A percentile compares a stretch with the other conserved stretches of the same genome.
phyloP scores from a whole-genome alignment of 2,888 invertebrate genomes.

The Euplexia lucipara region DNA sequence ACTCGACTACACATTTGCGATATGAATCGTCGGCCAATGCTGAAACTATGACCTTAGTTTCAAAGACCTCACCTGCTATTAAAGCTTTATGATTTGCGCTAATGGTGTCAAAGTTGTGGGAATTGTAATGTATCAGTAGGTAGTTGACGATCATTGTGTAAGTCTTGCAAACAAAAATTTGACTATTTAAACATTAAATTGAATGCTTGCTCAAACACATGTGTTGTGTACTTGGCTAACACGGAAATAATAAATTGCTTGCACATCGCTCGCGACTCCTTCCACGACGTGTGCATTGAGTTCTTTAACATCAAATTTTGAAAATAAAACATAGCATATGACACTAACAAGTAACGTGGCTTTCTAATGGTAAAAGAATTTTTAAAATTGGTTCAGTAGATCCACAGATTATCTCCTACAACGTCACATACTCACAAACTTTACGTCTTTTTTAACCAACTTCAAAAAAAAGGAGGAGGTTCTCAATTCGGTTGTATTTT shows the following conservation, averaged over 20 bases:
- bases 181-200: background rate
- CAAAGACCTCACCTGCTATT: slow-evolving; percentile 35
- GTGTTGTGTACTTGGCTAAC: slow-evolving; percentile 6
- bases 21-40: slow-evolving; percentile 29
- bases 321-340: no score
- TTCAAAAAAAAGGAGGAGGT: no score
- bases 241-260: background rate
- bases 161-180: slow-evolving; percentile 18
- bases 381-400: no score
- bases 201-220: background rate
- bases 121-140: slow-evolving; percentile 24
- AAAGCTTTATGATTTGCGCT: slow-evolving; percentile 38
- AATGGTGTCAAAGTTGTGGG: slow-evolving; percentile 54
- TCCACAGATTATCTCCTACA: no score
- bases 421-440: no score
- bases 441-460: no score
- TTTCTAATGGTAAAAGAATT: no score
- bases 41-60: slow-evolving; percentile 40
- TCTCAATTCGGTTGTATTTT: no score
- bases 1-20: slow-evolving; percentile 14
- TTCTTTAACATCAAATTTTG: no score
- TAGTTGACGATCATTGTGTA: slow-evolving; percentile 22
- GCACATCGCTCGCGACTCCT: no score
- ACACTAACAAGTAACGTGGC: no score
- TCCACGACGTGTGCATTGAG: no score